Evolutionary conservation across 2,113 vertebrate genomes (phyloP), one percentile per base, ranked within the genome.

Genomic region (Machaerirhynchus nigripectus): DNA sequence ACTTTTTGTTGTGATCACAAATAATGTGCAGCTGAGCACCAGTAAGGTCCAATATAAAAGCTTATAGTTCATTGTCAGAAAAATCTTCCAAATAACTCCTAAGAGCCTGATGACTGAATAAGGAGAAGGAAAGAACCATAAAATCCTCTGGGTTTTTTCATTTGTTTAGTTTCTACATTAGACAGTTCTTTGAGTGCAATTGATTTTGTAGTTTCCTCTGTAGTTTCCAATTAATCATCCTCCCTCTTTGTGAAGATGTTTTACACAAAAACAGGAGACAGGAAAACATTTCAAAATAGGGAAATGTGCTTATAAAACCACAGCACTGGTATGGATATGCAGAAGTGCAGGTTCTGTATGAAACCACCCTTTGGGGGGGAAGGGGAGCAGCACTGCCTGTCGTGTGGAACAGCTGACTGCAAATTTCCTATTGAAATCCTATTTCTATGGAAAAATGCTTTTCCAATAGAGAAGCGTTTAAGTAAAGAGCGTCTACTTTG

Each of bases 131-230:
- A 63, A 84, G 55, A 67, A 2, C 3, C 31, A 68, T 19, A 6
- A 44, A 55, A 88, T 78, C 74, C 61, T 85, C 71, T 6, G 17
- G 24, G 6, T 0, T 20, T 50, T 89, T 86, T 90, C 68, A 59
- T 81, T 84, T 79, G 75, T 84, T 95, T 79, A 82, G 60, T 87
- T 93, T 92, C 52, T 81, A 40, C 71, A 93, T 94, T 92, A 95
- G 85, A 71, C 59, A 87, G 60, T 90, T 95, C 82, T 91, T 93
- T 95, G 94, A 93, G 87, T 74, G 92, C 71, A 93, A 96, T 90
- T 95, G 95, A 95, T 97, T 97, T 97, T 95, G 82, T 90, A 95
- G 94, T 94, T 97, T 96, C 91, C 93, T 93, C 92, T 93, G 82
- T 53, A 97, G 91, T 57, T 96, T 91, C 78, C 71, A 91, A 96